Base-by-base conservation (phyloP, 2,797 vertebrate species). In the Crossoptilon crossoptilon region DNA sequence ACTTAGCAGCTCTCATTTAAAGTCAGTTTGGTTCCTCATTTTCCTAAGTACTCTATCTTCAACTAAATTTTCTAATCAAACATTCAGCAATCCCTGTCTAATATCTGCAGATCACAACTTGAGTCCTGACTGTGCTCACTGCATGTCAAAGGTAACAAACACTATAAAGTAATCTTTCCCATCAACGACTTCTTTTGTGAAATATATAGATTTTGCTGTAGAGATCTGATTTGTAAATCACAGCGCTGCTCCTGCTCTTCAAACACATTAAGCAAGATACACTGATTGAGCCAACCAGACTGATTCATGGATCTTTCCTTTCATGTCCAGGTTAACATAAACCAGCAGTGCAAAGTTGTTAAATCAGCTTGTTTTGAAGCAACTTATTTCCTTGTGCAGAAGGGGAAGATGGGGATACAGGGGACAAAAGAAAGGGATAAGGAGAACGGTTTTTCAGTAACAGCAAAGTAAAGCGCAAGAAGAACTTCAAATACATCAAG, bases 291-390 rank as follows among this genome's bases (percentile, higher is more conserved):
- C 56, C 59, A 29, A 79, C 46, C 2, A 72, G 14, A 84, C 6
- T 62, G 66, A 4, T 37, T 56, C 21, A 43, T 80, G 26, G 49
- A 43, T 60, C 19, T 39, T 56, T 63, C 59, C 29, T 76, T 83
- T 87, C 64, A 67, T 14, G 67, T 55, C 90, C 46, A 67, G 5
- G 44, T 74, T 91, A 35, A 35, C 33, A 87, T 31, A 93, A 89
- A 68, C 7, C 44, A 93, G 51, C 26, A 59, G 15, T 74, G 94
- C 67, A 53, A 91, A 92, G 89, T 27, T 83, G 39, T 88, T 83
- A n/a, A 44, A 87, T 60, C 60, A 78, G 46, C 11, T 84, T 53
- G 82, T 92, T 95, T 91, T 81, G 90, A 85, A 87, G 51, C 59
- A 71, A 58, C 29, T 71, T 72, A 23, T 46, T 90, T 27, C 39